Evolutionary conservation across 2,797 vertebrate species (phyloP), one percentile per base, ranked within the genome.

Genomic region (Micromesistius poutassou): DNA sequence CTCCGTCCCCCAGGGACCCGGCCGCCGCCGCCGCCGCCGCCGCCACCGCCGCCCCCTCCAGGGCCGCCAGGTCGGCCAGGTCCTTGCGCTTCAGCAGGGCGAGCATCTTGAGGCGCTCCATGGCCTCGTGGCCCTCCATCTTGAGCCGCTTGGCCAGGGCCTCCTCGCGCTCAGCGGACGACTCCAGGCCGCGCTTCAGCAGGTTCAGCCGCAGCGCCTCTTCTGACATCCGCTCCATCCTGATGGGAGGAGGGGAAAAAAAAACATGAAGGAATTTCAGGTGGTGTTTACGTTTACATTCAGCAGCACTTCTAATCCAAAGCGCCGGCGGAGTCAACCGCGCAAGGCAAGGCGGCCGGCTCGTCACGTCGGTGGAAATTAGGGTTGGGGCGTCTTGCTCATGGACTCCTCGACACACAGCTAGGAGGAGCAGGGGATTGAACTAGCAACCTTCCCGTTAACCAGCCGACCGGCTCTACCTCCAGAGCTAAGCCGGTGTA

Each of bases 41-140:
- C 89, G 80, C 10, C n/a, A 22, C 30, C 5, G 82, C 80, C 0
- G 84, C 82, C 40, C 86, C 93, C 81, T 96, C 96, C 1, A 96
- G 88, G 28, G 94, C 94, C 1, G 74, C 50, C 30, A 75, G 31
- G 46, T 75, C 74, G 0, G 94, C 93, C 50, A 96, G 92, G 86
- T 96, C 96, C 79, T 96, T 96, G 77, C 96, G 92, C 87, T 96
- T 96, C 22, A 96, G 94, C 79, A 96, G 83, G 0, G 95, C 96
- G 87, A 96, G 86, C 96, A 96, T 96, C 91, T 96, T 96, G 40
- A 96, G 93, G 78, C 95, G 91, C 84, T 96, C 96, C 96, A 96
- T 96, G 71, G 96, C 96, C 85, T 96, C 96, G 25, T 96, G 96
- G 0, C 96, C 96, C 72, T 96, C 96, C 95, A 96, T 95, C 81